Base-by-base conservation (phyloP, 2,113 vertebrate genomes). In the Monarcha castaneiventris region DNA sequence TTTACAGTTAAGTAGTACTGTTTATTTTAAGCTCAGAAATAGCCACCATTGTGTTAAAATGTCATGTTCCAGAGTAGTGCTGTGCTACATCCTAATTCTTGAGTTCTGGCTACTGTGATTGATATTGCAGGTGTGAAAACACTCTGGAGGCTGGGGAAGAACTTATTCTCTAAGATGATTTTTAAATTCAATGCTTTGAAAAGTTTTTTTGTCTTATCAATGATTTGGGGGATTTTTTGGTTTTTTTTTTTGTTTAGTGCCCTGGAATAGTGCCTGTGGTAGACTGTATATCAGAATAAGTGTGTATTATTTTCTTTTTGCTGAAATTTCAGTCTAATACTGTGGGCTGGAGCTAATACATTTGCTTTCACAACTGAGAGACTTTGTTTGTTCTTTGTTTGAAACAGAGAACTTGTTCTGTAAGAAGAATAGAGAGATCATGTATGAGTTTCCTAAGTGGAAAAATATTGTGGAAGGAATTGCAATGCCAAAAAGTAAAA, bases 1-100 rank as follows among this genome's bases (percentile, higher is more conserved):
- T 81, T 90, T 84, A 39, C 35, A 23, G 23, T 52, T 84, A 78
- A 90, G 71, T 58, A 78, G 59, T 54, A 48, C 11, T 61, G 72
- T 90, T 88, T 96, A 71, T 93, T 94, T 85, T 68, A 92, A 89
- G 46, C 63, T 88, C 79, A 80, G 86, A 94, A 89, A 55, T 72
- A 81, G 72, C 32, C 44, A 62, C 43, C 41, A 21, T 30, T 87
- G 56, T 94, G 44, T 88, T 91, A 90, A 87, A 92, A 79, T 81
- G 26, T 7, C 23, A 58, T 46, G 59, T 51, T 94, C 80, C 75
- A 82, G 63, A 43, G 41, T 4, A 37, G 33, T 54, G 39, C 35
- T 90, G 33, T 83, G 30, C n/a, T 71, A 39, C 18, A 8, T 68
- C 66, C 33, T 52, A 63, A 54, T 90, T 90, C 79, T 86, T 35